Conservation (phyloP, 2,888 invertebrate genomes). For the Pycnomerus fuliginosus region DNA sequence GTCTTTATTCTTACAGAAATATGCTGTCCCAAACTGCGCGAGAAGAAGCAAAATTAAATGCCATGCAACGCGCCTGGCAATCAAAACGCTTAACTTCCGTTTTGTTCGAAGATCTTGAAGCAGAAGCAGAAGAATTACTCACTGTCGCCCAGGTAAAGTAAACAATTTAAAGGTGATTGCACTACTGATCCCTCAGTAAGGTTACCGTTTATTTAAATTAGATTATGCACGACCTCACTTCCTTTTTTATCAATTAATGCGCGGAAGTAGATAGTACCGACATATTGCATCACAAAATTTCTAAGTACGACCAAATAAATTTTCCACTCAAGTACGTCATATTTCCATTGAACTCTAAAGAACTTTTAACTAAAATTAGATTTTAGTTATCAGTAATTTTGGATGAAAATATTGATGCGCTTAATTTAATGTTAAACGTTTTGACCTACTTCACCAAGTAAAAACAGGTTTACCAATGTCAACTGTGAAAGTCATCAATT, state of each 20-base stretch:
- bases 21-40: conserved; percentile 39
- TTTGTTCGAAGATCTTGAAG: conserved; percentile 41
- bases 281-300: neutral
- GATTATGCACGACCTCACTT: neutral
- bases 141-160: conserved; percentile 38
- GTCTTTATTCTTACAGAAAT: conserved; percentile 22
- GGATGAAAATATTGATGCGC: too few species aligned
- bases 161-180: conserved; percentile 15
- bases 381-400: too few species aligned
- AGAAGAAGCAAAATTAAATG: conserved; percentile 48
- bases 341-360: too few species aligned
- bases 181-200: too few species aligned
- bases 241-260: neutral
- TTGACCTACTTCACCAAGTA: too few species aligned
- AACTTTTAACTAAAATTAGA: too few species aligned
- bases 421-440: too few species aligned
- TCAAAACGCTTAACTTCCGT: conserved; percentile 34
- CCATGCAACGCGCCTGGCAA: conserved; percentile 49
- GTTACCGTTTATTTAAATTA: too few species aligned
- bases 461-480: too few species aligned
- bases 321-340: too few species aligned
- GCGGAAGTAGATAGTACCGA: neutral
- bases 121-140: conserved; percentile 40
- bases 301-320: too few species aligned
- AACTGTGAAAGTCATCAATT: too few species aligned